Evolutionary conservation across 2,888 invertebrate genomes (phyloP), one percentile per base, ranked within the genome.

Genomic region (Podabrus alpinus): DNA sequence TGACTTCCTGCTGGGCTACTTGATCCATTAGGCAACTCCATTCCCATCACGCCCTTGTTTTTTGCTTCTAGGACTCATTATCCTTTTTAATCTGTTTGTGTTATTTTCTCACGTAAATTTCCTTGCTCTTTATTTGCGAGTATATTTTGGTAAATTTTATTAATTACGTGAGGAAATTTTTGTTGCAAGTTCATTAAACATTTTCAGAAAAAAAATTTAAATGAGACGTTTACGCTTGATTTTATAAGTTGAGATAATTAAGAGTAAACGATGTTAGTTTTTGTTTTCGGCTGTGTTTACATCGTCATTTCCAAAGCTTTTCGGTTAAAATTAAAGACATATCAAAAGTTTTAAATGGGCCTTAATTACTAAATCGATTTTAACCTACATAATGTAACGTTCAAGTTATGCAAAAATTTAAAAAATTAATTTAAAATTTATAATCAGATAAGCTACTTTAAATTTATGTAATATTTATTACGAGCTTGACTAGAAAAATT

Each of bases 331-430:
- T 79, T 78, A 79, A 79, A 74, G 78, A 72, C 71, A 71, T 69
- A 60, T 71, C 25, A 69, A 68, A 69, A 68, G 66, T 77, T 72
- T 67, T 75, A 72, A 74, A 73, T 69, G 75, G 80, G 76, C 75
- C 79, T 80, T 83, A 81, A 83, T 83, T 82, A 83, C 81, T 83
- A 84, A 84, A 84, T 84, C 84, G 83, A 84, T 84, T 81, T 77
- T 45, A 45, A 45, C 45, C 45, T 45, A 45, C 45, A 45, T 45
- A 45, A 45, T 45, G n/a, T 7, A n/a, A 9, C 45, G 45, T n/a
- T 45, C 45, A 45, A 45, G n/a, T 45, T 45, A 45, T n/a, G 45
- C n/a, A 45, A 45, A 45, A 45, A 45, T n/a, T n/a, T 45, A 9
- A n/a, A 45, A 45, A 45, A 45, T 45, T 45, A 1, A n/a, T 45